Evolutionary conservation across 35 echinoderm and acorn worm species (phyloP).

Genomic region (Patiria miniata): DNA sequence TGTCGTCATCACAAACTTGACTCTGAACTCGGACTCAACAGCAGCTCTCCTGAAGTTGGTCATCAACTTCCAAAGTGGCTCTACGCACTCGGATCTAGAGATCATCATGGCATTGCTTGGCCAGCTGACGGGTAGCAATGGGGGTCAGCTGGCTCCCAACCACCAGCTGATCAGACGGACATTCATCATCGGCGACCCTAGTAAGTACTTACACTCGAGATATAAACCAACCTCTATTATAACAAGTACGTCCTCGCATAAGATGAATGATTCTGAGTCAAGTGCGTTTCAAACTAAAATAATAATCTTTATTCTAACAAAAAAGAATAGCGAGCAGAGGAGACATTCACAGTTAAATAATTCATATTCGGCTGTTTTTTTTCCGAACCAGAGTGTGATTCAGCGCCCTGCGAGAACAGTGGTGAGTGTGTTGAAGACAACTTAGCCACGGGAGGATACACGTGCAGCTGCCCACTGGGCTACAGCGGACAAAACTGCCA

Average conservation of each 20-base stretch:
- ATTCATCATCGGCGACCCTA: constrained; percentile 3
- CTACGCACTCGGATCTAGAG: neutral
- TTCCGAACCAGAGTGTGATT: neutral
- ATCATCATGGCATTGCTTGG: constrained; percentile 4
- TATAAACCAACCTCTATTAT: too few species aligned
- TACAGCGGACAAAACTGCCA: neutral
- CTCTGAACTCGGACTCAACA: neutral
- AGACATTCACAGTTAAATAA: too few species aligned
- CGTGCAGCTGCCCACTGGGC: neutral
- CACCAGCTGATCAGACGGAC: constrained; percentile 28
- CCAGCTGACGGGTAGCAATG: neutral
- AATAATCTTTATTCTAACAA: too few species aligned
- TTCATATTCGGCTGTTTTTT: too few species aligned
- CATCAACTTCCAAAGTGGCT: neutral
- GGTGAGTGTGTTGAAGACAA: neutral
- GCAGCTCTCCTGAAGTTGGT: neutral
- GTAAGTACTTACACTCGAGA: too few species aligned
- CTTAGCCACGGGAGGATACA: neutral
- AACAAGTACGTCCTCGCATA: too few species aligned
- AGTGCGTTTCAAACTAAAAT: too few species aligned
- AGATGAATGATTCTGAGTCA: too few species aligned
- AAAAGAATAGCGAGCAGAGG: too few species aligned
- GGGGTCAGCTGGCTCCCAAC: constrained; percentile 26
- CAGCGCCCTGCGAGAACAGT: neutral
- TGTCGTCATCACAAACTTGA: neutral